Conservation (phyloP, 1,140 invertebrate species). For the Lycorma delicatula region DNA sequence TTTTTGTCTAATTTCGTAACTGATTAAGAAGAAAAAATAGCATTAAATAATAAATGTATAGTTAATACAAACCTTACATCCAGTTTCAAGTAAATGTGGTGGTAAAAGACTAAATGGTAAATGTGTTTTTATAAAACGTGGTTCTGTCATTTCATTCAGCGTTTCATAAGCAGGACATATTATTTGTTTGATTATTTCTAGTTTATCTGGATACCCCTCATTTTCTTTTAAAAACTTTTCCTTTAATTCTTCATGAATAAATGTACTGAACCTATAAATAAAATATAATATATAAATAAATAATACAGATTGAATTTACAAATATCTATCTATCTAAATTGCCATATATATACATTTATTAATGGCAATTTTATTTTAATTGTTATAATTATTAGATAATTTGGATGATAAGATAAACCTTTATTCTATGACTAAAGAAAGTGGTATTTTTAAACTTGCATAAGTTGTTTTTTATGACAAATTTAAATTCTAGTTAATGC, state of each 20-base stretch:
- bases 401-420: no score
- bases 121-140: conserved; percentile 61
- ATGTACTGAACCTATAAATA: conserved; percentile 17
- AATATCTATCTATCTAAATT: no score
- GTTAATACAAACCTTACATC: conserved; percentile 15
- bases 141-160: conserved; percentile 37
- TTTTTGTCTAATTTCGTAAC: no score
- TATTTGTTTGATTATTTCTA: conserved; percentile 18
- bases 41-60: no score
- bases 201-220: conserved; percentile 13
- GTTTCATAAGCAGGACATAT: conserved; percentile 19
- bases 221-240: conserved; percentile 23
- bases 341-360: no score
- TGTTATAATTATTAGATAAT: no score
- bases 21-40: no score
- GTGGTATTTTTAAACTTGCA: no score
- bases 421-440: no score
- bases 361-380: no score
- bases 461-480: no score
- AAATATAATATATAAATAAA: background rate
- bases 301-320: background rate
- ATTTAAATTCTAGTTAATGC: no score
- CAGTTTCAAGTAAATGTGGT: conserved; percentile 40
- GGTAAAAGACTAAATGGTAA: conserved; percentile 57
- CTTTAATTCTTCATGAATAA: conserved; percentile 23